Evolutionary conservation across 1,140 invertebrate genomes (phyloP).

Genomic region (Drosophila pectinifera): DNA sequence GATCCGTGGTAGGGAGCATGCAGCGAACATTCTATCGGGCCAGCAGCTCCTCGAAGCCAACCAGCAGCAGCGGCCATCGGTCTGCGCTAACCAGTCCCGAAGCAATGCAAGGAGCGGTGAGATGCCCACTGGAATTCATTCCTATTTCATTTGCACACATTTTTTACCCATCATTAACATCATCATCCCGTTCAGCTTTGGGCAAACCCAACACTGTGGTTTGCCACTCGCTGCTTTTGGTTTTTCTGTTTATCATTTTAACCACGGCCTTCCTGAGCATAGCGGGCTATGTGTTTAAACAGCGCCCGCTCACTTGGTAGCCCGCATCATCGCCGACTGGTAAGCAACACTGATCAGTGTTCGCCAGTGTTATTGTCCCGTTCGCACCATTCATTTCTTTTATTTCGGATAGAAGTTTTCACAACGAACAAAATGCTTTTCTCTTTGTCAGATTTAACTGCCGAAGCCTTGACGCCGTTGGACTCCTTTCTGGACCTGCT

Average conservation of each 20-base stretch:
- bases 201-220: conserved; percentile 61
- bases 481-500: conserved; percentile 94
- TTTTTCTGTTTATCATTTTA: conserved; percentile 71
- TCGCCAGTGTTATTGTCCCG: conserved; percentile 45
- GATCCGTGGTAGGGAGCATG: conserved; percentile 91
- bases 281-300: conserved; percentile 44
- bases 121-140: not conserved
- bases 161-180: conserved; percentile 10
- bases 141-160: conserved; percentile 11
- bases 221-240: conserved; percentile 70
- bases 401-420: not conserved
- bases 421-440: not conserved
- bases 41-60: conserved; percentile 85
- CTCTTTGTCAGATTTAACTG: conserved; percentile 87
- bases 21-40: conserved; percentile 91
- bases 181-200: conserved; percentile 49
- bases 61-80: conserved; percentile 59
- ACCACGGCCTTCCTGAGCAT: conserved; percentile 60
- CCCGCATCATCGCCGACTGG: conserved; percentile 35
- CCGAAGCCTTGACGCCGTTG: conserved; percentile 90
- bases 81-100: conserved; percentile 49
- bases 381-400: not conserved
- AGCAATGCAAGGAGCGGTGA: conserved; percentile 61
- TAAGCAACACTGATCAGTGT: conserved; percentile 56
- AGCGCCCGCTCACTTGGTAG: conserved; percentile 46